Evolutionary conservation across 1,140 invertebrate genomes (phyloP).

Genomic region (Rhagoletis zephyria): DNA sequence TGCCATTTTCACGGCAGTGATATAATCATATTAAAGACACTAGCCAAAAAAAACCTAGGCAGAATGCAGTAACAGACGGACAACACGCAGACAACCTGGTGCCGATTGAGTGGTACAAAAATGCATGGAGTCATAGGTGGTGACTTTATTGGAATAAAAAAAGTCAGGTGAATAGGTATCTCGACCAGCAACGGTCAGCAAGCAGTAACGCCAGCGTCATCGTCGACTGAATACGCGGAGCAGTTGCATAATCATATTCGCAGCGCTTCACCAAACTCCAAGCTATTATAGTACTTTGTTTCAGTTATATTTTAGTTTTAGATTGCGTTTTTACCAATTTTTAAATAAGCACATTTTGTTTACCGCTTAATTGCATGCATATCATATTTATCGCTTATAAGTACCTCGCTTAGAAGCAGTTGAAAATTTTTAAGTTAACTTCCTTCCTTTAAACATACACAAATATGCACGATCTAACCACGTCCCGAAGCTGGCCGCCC

Average conservation of each 20-base stretch:
- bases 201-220: slow-evolving; percentile 9
- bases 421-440: too few species aligned
- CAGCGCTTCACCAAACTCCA: slow-evolving; percentile 18
- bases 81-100: slow-evolving; percentile 9
- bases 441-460: too few species aligned
- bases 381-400: too few species aligned
- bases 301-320: background rate
- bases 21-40: slow-evolving; percentile 35
- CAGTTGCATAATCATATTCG: slow-evolving; percentile 27
- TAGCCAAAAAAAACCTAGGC: background rate
- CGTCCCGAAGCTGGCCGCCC: too few species aligned
- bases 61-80: background rate
- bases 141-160: background rate
- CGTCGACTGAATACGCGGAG: background rate
- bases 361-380: too few species aligned
- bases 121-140: background rate
- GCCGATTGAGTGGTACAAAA: slow-evolving; percentile 2
- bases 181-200: slow-evolving; percentile 17
- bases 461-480: too few species aligned
- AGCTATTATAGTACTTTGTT: background rate
- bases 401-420: too few species aligned
- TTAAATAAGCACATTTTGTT: background rate
- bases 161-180: slow-evolving; percentile 13
- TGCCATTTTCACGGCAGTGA: background rate
- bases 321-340: background rate